Percentiles rank a stretch among this genome's conserved stretches.
These are phyloP conservation scores for Oncorhynchus masou DNA, from an alignment of 2,113 vertebrate species.

Conservation along the genomic window DNA sequence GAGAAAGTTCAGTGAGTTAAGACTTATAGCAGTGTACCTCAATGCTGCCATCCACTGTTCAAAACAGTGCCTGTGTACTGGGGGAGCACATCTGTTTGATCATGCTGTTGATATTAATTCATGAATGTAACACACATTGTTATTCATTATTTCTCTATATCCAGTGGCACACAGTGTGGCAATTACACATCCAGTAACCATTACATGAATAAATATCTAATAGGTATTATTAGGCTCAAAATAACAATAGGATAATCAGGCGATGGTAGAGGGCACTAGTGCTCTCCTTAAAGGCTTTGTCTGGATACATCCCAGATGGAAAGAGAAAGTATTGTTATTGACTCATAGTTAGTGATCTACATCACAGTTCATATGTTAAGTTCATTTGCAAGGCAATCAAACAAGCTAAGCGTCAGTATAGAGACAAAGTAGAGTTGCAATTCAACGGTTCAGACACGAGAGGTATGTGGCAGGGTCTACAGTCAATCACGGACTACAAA, in stretches of 20 bases:
- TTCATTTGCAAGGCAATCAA: too few species aligned
- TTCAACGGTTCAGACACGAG: too few species aligned
- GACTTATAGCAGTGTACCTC: background rate
- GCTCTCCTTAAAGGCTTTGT: conserved; percentile 45
- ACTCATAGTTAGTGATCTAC: too few species aligned
- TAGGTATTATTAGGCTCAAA: background rate
- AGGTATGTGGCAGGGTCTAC: too few species aligned
- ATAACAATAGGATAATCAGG: conserved; percentile 5
- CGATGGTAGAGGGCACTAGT: conserved; percentile 70
- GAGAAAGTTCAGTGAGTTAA: conserved; percentile 12
- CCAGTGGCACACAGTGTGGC: background rate
- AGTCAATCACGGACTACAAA: too few species aligned
- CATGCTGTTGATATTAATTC: background rate
- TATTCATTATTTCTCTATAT: background rate
- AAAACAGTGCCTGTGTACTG: background rate
- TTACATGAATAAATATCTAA: background rate
- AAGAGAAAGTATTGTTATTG: conserved; percentile 5
- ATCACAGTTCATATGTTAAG: too few species aligned
- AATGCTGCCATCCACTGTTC: conserved; percentile 18
- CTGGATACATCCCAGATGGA: background rate
- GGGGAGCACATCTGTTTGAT: background rate
- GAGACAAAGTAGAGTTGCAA: too few species aligned
- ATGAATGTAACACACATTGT: background rate
- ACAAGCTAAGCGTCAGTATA: too few species aligned
- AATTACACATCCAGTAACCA: background rate